Conservation (phyloP, 1,140 invertebrate species). For the Chironomus tepperi region DNA sequence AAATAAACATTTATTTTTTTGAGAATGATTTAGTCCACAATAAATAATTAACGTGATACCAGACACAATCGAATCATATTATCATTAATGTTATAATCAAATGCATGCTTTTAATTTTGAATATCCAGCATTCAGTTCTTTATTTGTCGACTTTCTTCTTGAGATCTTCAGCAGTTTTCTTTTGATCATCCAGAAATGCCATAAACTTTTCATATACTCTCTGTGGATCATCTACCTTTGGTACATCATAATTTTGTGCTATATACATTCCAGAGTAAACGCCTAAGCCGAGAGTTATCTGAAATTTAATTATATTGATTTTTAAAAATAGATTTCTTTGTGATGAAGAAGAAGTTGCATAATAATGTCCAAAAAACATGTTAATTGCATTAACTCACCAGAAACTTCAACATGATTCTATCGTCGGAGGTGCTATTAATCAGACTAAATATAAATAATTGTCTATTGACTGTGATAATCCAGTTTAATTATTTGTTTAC, state of each 20-base stretch:
- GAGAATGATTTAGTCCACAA: too few species aligned
- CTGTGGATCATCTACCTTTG: conserved; percentile 68
- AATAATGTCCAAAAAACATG: not conserved
- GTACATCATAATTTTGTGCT: conserved; percentile 76
- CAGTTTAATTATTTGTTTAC: too few species aligned
- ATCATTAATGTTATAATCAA: too few species aligned
- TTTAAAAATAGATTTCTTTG: conserved; percentile 14
- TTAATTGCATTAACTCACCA: conserved; percentile 31
- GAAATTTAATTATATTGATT: too few species aligned
- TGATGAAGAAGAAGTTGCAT: conserved; percentile 25
- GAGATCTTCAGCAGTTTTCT: conserved; percentile 36
- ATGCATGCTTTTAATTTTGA: too few species aligned
- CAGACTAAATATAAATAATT: too few species aligned
- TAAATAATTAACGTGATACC: too few species aligned
- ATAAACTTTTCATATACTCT: conserved; percentile 58
- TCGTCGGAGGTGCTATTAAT: too few species aligned
- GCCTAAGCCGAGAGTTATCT: conserved; percentile 66
- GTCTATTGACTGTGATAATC: too few species aligned
- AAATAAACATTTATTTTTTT: too few species aligned
- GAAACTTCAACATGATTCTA: conserved; percentile 34
- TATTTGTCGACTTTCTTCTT: conserved; percentile 42
- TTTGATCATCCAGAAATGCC: conserved; percentile 56
- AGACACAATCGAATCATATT: too few species aligned
- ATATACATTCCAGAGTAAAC: conserved; percentile 72
- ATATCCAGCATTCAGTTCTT: not conserved